Base-by-base conservation (phyloP, 2,888 invertebrate species). In the Cheilosia scutellata region DNA sequence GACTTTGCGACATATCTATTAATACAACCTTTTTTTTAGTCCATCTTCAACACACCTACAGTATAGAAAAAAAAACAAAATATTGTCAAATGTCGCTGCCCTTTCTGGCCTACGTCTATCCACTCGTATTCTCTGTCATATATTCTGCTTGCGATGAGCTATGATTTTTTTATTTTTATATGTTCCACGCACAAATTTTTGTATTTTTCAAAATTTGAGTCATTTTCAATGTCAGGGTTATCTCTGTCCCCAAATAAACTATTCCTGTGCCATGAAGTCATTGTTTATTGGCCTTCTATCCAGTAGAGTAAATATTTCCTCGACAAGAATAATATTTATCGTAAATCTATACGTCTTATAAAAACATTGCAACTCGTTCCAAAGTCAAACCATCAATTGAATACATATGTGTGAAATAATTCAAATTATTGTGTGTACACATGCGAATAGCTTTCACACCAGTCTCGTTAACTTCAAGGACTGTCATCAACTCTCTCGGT, bases 151-250 rank as follows among this genome's bases (percentile, higher is more conserved):
- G 16, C n/a, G 9, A 49, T 58, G 20, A 51, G 33, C 44, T 37
- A 60, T 29, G 6, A 11, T 16, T 0, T 7, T 33, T 72, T 11
- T 65, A 49, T 55, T 51, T 65, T 58, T n/a, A 57, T 55, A 20
- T 11, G 11, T 37, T 37, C 29, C n/a, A 27, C 55, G 4, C n/a
- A 49, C 11, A 16, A 47, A 5, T 25, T n/a, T 3, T 20, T 7
- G 7, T 7, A 16, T 20, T 58, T 60, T n/a, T 29, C 16, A 27
- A 42, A 2, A 40, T 70, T 47, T 4, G 25, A 42, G 9, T 57
- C 31, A 6, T 42, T 49, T 63, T 66, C 66, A 79, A 65, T 79
- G 79, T 74, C 79, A 79, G 66, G 79, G 79, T 53, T 79, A 25
- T 53, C 44, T 2, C 44, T 2, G 4, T 13, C 16, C n/a, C 66